Evolutionary conservation across 2,888 invertebrate genomes (phyloP).

Genomic region (Isoperla grammatica): DNA sequence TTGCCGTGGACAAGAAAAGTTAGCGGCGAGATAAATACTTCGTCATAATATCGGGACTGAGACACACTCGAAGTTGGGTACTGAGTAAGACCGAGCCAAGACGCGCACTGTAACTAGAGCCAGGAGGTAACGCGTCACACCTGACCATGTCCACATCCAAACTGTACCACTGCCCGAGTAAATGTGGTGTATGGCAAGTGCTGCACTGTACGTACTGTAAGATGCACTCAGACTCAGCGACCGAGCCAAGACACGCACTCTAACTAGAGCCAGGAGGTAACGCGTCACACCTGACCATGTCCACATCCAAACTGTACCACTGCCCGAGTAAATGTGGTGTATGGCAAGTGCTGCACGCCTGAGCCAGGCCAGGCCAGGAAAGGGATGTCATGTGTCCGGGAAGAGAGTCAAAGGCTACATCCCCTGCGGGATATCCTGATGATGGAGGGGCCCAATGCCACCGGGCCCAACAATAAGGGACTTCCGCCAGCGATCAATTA

Average conservation of each 20-base stretch:
- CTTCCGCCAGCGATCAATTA: slow-evolving; percentile 9
- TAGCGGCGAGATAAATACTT: too few species aligned
- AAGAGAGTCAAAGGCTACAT: slow-evolving; percentile 26
- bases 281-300: neutral
- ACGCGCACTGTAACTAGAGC: neutral
- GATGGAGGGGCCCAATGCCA: slow-evolving; percentile 27
- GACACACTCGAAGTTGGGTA: too few species aligned
- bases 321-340: slow-evolving; percentile 5
- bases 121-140: neutral
- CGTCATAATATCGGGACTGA: too few species aligned
- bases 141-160: slow-evolving; percentile 6
- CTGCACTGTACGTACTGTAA: too few species aligned
- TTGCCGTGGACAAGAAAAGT: too few species aligned
- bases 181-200: neutral
- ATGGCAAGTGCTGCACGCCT: neutral
- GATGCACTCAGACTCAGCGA: too few species aligned
- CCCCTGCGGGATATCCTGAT: slow-evolving; percentile 31
- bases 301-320: slow-evolving; percentile 3
- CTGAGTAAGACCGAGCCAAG: too few species aligned
- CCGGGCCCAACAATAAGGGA: slow-evolving; percentile 24
- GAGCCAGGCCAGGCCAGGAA: slow-evolving; percentile 23
- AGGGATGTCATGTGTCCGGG: slow-evolving; percentile 29
- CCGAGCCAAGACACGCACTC: neutral
- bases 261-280: neutral
- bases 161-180: neutral